Evolutionary conservation across 2,797 vertebrate species (phyloP).

Genomic region (Chromobotia macracanthus): DNA sequence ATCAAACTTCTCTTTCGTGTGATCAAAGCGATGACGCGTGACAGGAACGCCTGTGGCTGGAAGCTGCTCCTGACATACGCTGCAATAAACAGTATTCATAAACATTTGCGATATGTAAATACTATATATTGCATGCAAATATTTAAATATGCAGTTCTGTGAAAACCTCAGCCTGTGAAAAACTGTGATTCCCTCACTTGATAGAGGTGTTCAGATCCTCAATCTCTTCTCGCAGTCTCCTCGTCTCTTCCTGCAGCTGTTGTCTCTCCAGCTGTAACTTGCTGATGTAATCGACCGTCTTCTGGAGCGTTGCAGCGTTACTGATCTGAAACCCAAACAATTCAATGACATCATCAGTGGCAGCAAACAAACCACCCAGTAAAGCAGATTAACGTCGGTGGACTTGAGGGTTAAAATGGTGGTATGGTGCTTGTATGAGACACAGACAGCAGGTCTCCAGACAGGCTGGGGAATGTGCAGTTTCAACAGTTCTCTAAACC

Average conservation of each 20-base stretch:
- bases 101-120: background rate
- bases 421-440: no score
- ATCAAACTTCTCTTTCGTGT: conserved; percentile 87
- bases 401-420: no score
- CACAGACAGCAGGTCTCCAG: no score
- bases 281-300: conserved; percentile 93
- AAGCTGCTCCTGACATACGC: conserved; percentile 90
- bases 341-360: background rate
- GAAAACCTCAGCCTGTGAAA: no score
- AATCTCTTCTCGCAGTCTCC: conserved; percentile 89
- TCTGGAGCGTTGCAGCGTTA: conserved; percentile 90
- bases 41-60: conserved; percentile 89
- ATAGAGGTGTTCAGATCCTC: conserved; percentile 93
- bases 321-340: conserved; percentile 79
- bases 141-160: background rate
- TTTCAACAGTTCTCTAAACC: no score
- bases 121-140: background rate
- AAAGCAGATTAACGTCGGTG: no score
- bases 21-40: conserved; percentile 78
- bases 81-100: conserved; percentile 60
- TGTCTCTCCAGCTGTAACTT: conserved; percentile 95
- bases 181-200: conserved; percentile 72
- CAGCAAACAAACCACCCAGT: conserved; percentile 2
- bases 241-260: conserved; percentile 89
- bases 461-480: no score